These are phyloP conservation scores for Drosophila tristis DNA, from an alignment of 1,140 invertebrate species.

Conservation along the genomic window DNA sequence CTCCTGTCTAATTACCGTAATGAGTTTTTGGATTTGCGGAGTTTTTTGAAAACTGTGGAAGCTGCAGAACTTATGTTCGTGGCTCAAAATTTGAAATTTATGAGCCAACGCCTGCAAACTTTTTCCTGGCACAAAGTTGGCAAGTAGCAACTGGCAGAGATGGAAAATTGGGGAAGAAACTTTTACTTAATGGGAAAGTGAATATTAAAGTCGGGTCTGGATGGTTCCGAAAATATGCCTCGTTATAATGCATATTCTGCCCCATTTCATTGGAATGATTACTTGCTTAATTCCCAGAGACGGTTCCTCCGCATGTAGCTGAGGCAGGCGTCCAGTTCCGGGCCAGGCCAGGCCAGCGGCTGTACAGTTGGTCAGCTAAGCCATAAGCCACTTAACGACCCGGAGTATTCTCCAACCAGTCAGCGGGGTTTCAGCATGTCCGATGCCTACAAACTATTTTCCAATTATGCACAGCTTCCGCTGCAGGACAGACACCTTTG, in stretches of 20 bases:
- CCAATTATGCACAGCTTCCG: conserved; percentile 72
- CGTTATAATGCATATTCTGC: conserved; percentile 22
- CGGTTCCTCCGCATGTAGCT: not conserved
- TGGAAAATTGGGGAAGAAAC: conserved; percentile 12
- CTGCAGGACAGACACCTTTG: conserved; percentile 47
- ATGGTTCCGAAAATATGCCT: conserved; percentile 22
- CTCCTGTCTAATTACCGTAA: conserved; percentile 69
- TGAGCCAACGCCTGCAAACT: conserved; percentile 61
- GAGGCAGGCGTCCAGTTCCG: not conserved
- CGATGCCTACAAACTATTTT: conserved; percentile 54
- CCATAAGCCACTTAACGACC: conserved; percentile 59
- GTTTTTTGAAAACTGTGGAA: conserved; percentile 39
- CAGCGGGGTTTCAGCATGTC: conserved; percentile 24
- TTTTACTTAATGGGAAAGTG: conserved; percentile 55
- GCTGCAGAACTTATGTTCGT: conserved; percentile 67
- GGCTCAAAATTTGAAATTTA: conserved; percentile 72
- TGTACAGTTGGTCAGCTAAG: conserved; percentile 16
- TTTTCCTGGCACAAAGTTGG: conserved; percentile 46
- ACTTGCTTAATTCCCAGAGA: conserved; percentile 10
- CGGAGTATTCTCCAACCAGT: conserved; percentile 11
- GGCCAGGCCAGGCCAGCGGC: conserved; percentile 19
- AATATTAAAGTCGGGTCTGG: conserved; percentile 50
- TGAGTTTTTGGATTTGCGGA: conserved; percentile 65
- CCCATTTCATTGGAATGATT: conserved; percentile 29
- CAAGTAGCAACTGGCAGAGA: conserved; percentile 26